Base-by-base conservation (phyloP, 2,888 invertebrate species). In the Xylota sylvarum region DNA sequence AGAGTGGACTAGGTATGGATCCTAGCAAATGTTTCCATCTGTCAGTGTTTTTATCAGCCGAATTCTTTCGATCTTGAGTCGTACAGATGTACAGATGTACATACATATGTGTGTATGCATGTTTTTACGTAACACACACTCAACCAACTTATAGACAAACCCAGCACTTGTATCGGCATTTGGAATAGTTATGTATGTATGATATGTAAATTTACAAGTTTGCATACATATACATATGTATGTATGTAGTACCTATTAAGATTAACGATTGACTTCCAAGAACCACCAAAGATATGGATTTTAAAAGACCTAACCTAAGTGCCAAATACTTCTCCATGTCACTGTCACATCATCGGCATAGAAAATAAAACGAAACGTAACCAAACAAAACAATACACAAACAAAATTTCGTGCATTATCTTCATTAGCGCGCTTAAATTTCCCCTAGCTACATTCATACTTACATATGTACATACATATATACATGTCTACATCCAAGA, bases 351-450 rank as follows among this genome's bases (percentile, higher is more conserved):
- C 27, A 69, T n/a, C n/a, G 6, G 7, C 67, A 10, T 14, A 52
- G 9, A 67, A 52, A 40, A 19, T 12, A 69, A 55, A 67, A 27
- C 4, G 17, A 35, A 30, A 37, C 10, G 52, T 12, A 10, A 9
- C 48, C 32, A 32, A 46, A 32, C 48, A 17, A 12, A 17, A 30
- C 14, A 12, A 40, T 14, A 56, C 43, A 43, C 32, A 19, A 40
- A 43, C 43, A n/a, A 70, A 30, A 70, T 55, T 70, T 56, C 43
- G 40, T 70, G 43, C 43, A 70, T 70, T 70, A 46, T 40, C 56
- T 56, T 43, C 69, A 69, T 56, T 56, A 56, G 56, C 43, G 43
- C 56, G 56, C 55, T 70, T 37, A 55, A 74, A 74, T 52, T 55
- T 43, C 64, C n/a, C 30, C 9, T 40, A 40, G 6, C 12, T 40